Evolutionary conservation across 2,888 invertebrate species (phyloP).

Genomic region (Julus scandinavius): DNA sequence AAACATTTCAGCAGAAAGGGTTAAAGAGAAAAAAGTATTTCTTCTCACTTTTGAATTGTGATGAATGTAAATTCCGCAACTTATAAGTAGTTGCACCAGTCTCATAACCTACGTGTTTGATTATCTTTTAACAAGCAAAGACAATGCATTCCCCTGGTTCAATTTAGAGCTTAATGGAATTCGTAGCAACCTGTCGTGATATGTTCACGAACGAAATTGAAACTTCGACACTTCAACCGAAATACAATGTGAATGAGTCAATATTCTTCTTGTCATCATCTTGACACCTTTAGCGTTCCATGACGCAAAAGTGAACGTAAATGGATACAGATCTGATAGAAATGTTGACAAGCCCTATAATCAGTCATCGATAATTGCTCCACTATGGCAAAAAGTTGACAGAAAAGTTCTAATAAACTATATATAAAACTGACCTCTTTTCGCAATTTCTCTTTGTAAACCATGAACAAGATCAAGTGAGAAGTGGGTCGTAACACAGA

Average conservation of each 20-base stretch:
- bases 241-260: neutral
- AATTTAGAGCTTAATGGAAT: no score
- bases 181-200: neutral
- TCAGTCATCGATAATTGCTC: conserved; percentile 4
- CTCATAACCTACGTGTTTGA: neutral
- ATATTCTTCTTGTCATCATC: no score
- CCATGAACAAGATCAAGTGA: conserved; percentile 22
- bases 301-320: conserved; percentile 5
- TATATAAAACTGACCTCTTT: conserved; percentile 22
- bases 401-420: conserved; percentile 36
- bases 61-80: neutral
- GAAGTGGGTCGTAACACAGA: conserved; percentile 27
- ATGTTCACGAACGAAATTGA: neutral
- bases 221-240: neutral
- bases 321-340: conserved; percentile 31
- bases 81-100: neutral
- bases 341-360: conserved; percentile 10
- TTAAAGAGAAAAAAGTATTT: neutral
- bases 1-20: neutral
- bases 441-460: neutral
- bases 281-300: no score
- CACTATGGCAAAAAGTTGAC: neutral
- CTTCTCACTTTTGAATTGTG: neutral
- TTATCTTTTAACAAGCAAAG: neutral
- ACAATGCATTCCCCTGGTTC: neutral